Conservation (phyloP, 2,113 vertebrate species). For the Oncorhynchus kisutch region DNA sequence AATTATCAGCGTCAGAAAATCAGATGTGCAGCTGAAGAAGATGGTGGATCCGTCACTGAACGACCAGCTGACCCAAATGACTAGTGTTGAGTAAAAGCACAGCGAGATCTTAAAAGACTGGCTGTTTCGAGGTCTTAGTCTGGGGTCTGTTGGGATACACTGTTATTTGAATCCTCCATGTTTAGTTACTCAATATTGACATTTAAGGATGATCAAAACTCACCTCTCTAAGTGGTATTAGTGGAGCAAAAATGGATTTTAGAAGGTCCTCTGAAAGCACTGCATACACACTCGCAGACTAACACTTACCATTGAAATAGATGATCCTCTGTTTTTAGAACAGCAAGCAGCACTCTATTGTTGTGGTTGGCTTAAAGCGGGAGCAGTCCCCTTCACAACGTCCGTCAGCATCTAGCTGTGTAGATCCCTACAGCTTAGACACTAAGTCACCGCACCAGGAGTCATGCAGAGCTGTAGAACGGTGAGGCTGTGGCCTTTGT, state of each 20-base stretch:
- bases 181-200: constrained; percentile 60
- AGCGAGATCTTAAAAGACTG: not conserved
- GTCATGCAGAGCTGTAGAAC: not conserved
- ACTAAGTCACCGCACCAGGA: not conserved
- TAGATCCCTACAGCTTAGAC: not conserved
- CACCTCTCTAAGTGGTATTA: constrained; percentile 59
- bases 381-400: not conserved
- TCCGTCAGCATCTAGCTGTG: not conserved
- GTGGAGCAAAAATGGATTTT: constrained; percentile 55
- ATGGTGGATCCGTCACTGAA: not conserved
- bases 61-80: not conserved
- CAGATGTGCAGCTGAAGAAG: not conserved
- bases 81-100: not conserved
- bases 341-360: not conserved
- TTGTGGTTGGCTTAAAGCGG: not conserved
- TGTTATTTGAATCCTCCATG: constrained; percentile 50
- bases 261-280: constrained; percentile 40
- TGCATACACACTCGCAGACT: constrained; percentile 7
- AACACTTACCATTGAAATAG: not conserved
- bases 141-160: not conserved
- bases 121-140: not conserved
- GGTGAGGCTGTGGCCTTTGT: not conserved
- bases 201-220: constrained; percentile 64
- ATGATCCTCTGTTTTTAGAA: not conserved
- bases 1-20: not conserved